Base-by-base conservation (phyloP, 2,797 vertebrate species). In the Limosa lapponica region DNA sequence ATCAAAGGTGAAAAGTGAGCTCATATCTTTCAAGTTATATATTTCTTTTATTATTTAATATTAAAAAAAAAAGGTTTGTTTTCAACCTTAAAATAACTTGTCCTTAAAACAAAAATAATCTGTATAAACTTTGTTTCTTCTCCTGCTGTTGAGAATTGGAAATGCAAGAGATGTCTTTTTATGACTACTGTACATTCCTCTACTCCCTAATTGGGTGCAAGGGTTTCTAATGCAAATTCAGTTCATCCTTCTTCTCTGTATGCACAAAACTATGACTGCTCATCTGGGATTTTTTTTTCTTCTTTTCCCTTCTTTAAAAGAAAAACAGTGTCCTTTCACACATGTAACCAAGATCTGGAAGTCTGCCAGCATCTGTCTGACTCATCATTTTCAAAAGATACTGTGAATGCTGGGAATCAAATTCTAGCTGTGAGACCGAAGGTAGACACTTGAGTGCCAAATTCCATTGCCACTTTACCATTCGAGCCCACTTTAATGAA, bases 351-450 rank as follows among this genome's bases (percentile, higher is more conserved):
- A 59, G 65, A 46, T 78, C 71, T 93, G 92, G 88, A 93, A 91
- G 64, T 86, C 86, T 94, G 96, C 66, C 81, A 94, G 30, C 73
- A 41, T 66, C 65, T 55, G 77, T 66, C n/a, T 86, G 92, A 96
- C 83, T 97, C 94, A 80, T 91, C 84, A 90, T 95, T 97, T 97
- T 95, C 55, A 86, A 91, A 95, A 83, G 83, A 83, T 93, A 67
- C 65, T 82, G 28, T 67, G 93, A 94, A 96, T 93, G 59, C 95
- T 90, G 88, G 87, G 90, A 94, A 96, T 89, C 52, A 87, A 93
- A 85, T 88, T 92, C 84, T 64, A 80, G 71, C 92, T 91, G 77
- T 94, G 89, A 96, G 74, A 90, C 87, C 27, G 13, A 97, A 97
- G 94, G 79, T 85, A 92, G 83, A 74, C 20, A 19, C 69, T 95